A percentile compares a stretch with the other conserved stretches of the same genome.
phyloP scores from a whole-genome alignment of 1,140 invertebrate species.

The Drosophila virilis region DNA sequence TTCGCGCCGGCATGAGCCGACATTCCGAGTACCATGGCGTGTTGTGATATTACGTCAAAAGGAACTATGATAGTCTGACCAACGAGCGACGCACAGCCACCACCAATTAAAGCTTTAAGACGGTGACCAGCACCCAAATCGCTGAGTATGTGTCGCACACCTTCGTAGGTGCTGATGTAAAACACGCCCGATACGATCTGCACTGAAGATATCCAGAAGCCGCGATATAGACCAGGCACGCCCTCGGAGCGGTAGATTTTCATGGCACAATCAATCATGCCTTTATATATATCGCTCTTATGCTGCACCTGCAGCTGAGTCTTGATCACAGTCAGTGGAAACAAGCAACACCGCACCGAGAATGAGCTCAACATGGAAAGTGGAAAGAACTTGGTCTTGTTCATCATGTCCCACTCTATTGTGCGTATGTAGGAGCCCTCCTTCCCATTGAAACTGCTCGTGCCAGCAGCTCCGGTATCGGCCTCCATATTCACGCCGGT shows the following conservation, averaged over 20 bases:
- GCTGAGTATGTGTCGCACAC: slow-evolving; percentile 92
- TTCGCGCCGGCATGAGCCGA: slow-evolving; percentile 85
- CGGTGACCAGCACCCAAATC: slow-evolving; percentile 85
- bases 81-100: slow-evolving; percentile 95
- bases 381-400: slow-evolving; percentile 96
- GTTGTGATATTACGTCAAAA: slow-evolving; percentile 98
- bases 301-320: slow-evolving; percentile 96
- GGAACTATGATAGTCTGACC: slow-evolving; percentile 98
- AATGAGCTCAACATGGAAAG: slow-evolving; percentile 95
- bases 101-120: slow-evolving; percentile 87
- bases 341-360: slow-evolving; percentile 94
- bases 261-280: slow-evolving; percentile 94
- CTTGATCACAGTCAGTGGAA: slow-evolving; percentile 98
- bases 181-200: slow-evolving; percentile 93
- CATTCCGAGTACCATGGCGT: slow-evolving; percentile 96
- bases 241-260: slow-evolving; percentile 97
- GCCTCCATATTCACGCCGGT: slow-evolving; percentile 50
- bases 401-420: slow-evolving; percentile 99
- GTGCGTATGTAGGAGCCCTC: slow-evolving; percentile 88
- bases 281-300: slow-evolving; percentile 92
- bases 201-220: slow-evolving; percentile 96
- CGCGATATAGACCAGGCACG: slow-evolving; percentile 93
- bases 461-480: slow-evolving; percentile 30
- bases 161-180: slow-evolving; percentile 98
- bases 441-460: slow-evolving; percentile 16